A percentile compares a stretch with the other conserved stretches of the same genome.
Conservation (phyloP, 1,140 invertebrate species). For the Brachionus rubens region DNA sequence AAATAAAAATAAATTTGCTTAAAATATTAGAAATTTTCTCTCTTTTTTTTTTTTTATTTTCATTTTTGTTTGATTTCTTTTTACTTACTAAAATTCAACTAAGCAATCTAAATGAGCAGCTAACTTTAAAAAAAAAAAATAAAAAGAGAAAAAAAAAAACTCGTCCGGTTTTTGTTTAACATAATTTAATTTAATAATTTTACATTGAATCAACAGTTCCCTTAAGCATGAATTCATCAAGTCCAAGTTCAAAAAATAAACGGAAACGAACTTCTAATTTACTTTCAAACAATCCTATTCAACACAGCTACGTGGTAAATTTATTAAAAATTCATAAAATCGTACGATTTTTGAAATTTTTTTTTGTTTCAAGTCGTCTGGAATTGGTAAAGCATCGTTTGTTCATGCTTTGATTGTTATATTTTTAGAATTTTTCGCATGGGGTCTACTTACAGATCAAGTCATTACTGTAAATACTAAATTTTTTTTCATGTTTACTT, state of each 20-base stretch:
- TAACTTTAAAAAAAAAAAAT: background rate
- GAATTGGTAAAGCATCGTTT: conserved; percentile 81
- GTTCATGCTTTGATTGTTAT: conserved; percentile 97
- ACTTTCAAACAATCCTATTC: conserved; percentile 20
- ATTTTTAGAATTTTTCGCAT: conserved; percentile 98
- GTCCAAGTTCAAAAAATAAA: conserved; percentile 9
- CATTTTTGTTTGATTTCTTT: background rate
- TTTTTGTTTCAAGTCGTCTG: conserved; percentile 26
- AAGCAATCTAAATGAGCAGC: background rate
- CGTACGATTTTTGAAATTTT: background rate
- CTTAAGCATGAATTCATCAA: background rate
- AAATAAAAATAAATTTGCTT: conserved; percentile 24
- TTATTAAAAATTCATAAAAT: background rate
- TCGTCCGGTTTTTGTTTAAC: too few relatives aligned
- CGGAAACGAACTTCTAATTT: conserved; percentile 12
- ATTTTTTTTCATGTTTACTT: background rate
- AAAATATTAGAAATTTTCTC: conserved; percentile 28
- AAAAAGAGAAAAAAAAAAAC: conserved; percentile 10
- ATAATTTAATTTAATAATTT: too few relatives aligned
- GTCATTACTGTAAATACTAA: conserved; percentile 84
- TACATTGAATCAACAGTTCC: too few relatives aligned
- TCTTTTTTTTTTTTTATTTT: conserved; percentile 7
- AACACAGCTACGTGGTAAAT: conserved; percentile 16
- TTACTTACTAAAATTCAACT: too few relatives aligned
- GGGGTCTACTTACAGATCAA: conserved; percentile 95